Evolutionary conservation across 2,888 invertebrate species (phyloP).

Genomic region (Drosophila formosana): DNA sequence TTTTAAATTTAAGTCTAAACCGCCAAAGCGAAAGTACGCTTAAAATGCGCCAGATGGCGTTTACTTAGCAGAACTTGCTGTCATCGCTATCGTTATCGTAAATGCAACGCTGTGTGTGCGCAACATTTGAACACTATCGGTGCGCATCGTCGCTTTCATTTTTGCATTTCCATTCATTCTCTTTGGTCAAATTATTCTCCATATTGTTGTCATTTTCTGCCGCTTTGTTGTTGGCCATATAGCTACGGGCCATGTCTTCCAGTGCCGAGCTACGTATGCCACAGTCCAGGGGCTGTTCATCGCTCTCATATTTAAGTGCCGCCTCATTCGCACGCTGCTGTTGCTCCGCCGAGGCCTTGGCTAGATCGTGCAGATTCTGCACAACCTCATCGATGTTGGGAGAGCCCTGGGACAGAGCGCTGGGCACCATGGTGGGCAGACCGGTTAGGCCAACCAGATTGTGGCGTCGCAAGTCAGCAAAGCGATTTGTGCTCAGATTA

Average conservation of each 20-base stretch:
- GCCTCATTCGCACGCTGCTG: slow-evolving; percentile 44
- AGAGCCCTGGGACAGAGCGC: slow-evolving; percentile 51
- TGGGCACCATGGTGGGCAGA: slow-evolving; percentile 60
- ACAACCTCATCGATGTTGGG: slow-evolving; percentile 73
- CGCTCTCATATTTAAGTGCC: slow-evolving; percentile 60
- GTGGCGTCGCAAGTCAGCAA: slow-evolving; percentile 78
- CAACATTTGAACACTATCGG: slow-evolving; percentile 30
- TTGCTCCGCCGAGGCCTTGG: slow-evolving; percentile 68
- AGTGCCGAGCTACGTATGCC: slow-evolving; percentile 68
- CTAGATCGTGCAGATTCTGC: slow-evolving; percentile 70
- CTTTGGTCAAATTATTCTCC: slow-evolving; percentile 48
- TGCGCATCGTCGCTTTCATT: slow-evolving; percentile 57
- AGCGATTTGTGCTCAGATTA: slow-evolving; percentile 81
- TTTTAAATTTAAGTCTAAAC: slow-evolving; percentile 40
- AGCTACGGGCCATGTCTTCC: slow-evolving; percentile 65
- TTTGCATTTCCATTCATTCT: slow-evolving; percentile 62
- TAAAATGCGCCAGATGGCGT: slow-evolving; percentile 47
- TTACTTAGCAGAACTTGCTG: slow-evolving; percentile 9
- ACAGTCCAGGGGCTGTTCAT: slow-evolving; percentile 75
- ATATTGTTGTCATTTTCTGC: slow-evolving; percentile 50
- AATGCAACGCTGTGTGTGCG: slow-evolving; percentile 43
- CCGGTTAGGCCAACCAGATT: slow-evolving; percentile 57
- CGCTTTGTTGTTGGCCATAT: slow-evolving; percentile 51
- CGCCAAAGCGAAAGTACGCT: slow-evolving; percentile 17
- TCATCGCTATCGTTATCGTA: slow-evolving; percentile 26